Conservation (phyloP, 2,888 invertebrate species). For the Drosophila formosana region DNA sequence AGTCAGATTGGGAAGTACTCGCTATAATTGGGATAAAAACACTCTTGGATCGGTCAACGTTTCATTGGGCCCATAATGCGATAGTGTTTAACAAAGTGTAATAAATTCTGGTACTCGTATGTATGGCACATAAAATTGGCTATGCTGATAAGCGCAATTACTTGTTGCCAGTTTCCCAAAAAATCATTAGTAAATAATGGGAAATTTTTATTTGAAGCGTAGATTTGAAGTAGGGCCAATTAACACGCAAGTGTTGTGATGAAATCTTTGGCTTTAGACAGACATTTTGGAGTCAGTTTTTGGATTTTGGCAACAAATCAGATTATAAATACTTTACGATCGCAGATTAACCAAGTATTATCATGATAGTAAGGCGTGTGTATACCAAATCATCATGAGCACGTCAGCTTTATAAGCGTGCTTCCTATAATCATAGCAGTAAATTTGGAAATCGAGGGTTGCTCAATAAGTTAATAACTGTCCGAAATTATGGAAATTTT, state of each 20-base stretch:
- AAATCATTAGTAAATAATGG: slow-evolving; percentile 4
- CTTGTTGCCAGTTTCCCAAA: not conserved
- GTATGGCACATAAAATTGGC: slow-evolving; percentile 6
- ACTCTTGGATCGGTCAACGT: not conserved
- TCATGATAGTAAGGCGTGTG: slow-evolving; percentile 8
- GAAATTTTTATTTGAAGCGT: slow-evolving; percentile 4
- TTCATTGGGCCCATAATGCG: slow-evolving; percentile 7
- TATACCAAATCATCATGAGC: slow-evolving; percentile 18
- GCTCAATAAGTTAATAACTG: not conserved
- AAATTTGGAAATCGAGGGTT: slow-evolving; percentile 24
- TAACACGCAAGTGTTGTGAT: slow-evolving; percentile 3
- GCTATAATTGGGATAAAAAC: slow-evolving; percentile 19
- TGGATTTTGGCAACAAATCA: slow-evolving; percentile 3
- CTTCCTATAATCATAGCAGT: slow-evolving; percentile 24
- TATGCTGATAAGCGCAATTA: slow-evolving; percentile 14
- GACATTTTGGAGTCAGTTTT: slow-evolving; percentile 9
- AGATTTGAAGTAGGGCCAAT: not conserved
- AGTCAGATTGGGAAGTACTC: slow-evolving; percentile 15
- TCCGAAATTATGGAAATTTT: not conserved
- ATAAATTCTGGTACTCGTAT: slow-evolving; percentile 13
- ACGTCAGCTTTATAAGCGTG: slow-evolving; percentile 6
- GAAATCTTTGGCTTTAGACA: slow-evolving; percentile 17
- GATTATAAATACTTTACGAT: slow-evolving; percentile 28
- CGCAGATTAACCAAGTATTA: slow-evolving; percentile 21
- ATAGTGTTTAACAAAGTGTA: slow-evolving; percentile 22